Evolutionary conservation across 2,113 vertebrate genomes (phyloP).

Genomic region (Microtus richardsoni): DNA sequence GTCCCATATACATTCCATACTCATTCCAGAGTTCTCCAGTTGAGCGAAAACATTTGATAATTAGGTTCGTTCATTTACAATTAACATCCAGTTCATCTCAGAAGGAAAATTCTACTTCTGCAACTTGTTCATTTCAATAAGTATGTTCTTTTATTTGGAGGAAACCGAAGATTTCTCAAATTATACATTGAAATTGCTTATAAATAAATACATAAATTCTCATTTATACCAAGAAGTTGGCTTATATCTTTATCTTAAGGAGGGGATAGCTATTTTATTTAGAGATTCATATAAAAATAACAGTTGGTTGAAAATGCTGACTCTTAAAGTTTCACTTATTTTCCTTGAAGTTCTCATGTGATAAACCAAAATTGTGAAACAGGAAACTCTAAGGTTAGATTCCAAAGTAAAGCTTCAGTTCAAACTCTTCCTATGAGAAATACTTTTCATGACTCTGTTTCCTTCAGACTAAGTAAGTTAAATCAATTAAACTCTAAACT

Average conservation of each 20-base stretch:
- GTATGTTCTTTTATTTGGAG: constrained; percentile 68
- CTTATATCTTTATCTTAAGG: constrained; percentile 54
- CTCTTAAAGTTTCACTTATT: constrained; percentile 53
- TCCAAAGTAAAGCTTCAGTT: constrained; percentile 52
- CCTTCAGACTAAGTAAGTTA: constrained; percentile 34
- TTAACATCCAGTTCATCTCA: constrained; percentile 48
- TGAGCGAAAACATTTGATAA: constrained; percentile 62
- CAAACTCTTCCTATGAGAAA: constrained; percentile 41
- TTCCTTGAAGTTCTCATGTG: constrained; percentile 50
- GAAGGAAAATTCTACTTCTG: constrained; percentile 60
- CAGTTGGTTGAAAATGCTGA: constrained; percentile 49
- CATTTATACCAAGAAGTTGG: constrained; percentile 57
- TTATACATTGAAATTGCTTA: constrained; percentile 36
- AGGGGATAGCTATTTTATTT: constrained; percentile 35
- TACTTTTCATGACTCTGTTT: constrained; percentile 48
- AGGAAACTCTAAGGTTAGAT: constrained; percentile 57
- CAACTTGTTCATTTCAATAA: constrained; percentile 61
- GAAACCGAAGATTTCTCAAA: constrained; percentile 30
- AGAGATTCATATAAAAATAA: constrained; percentile 65
- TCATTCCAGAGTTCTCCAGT: constrained; percentile 65
- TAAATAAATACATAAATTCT: constrained; percentile 73
- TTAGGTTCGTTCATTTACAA: constrained; percentile 45
- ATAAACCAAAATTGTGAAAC: constrained; percentile 54
- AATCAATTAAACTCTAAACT: constrained; percentile 44
- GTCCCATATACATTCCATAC: constrained; percentile 56